Percentiles rank a stretch among this genome's conserved stretches.
These are phyloP conservation scores for Microtus obscurus DNA, from an alignment of 2,797 vertebrate species.

Conservation along the genomic window DNA sequence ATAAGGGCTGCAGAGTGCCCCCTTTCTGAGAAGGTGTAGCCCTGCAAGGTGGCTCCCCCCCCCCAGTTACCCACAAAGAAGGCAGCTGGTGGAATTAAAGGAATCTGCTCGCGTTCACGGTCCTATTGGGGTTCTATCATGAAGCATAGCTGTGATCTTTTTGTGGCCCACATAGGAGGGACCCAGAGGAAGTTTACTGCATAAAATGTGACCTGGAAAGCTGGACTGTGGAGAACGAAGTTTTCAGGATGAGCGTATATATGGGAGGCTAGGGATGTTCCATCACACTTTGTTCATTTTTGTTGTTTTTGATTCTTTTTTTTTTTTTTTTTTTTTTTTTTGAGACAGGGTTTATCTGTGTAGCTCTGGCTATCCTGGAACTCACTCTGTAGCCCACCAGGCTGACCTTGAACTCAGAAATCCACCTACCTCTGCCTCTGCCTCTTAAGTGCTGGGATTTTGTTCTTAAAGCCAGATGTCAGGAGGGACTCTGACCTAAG, in stretches of 20 bases:
- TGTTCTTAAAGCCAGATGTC: conserved; percentile 25
- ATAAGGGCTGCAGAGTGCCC: not conserved
- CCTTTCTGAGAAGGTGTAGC: not conserved
- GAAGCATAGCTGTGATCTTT: not conserved
- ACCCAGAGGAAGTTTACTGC: not conserved
- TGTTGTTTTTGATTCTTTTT: not conserved
- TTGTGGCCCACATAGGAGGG: not conserved
- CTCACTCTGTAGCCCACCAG: not conserved
- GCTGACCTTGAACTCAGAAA: not conserved
- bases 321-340: no score
- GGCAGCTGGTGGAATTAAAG: not conserved
- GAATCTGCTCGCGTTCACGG: not conserved
- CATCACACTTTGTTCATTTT: not conserved
- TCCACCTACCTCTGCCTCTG: not conserved
- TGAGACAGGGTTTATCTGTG: not conserved
- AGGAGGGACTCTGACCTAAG: not conserved
- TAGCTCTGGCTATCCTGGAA: not conserved
- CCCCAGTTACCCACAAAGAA: not conserved
- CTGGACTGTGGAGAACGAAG: not conserved
- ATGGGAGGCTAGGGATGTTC: not conserved
- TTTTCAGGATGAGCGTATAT: not conserved
- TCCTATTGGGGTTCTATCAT: not conserved
- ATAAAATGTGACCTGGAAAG: not conserved
- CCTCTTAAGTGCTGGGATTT: not conserved
- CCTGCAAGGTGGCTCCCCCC: not conserved